A percentile compares a stretch with the other conserved stretches of the same genome.
Conservation (phyloP, 2,888 invertebrate species). For the Hydraecia micacea region DNA sequence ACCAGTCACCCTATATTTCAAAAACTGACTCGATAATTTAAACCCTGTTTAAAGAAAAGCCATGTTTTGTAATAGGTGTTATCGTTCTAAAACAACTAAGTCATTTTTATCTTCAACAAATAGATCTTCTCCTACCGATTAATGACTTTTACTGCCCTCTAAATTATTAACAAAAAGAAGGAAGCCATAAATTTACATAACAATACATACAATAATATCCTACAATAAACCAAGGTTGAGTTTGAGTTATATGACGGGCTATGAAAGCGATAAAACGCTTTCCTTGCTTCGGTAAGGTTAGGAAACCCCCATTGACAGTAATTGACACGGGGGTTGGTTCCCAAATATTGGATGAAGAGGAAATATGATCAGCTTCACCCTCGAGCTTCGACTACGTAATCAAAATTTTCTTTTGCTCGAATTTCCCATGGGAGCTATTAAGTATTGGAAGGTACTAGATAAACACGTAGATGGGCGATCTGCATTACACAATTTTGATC, state of each 20-base stretch:
- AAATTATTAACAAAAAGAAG: not conserved
- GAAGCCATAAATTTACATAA: not conserved
- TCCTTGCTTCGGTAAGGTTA: constrained; percentile 7
- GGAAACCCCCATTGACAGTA: constrained; percentile 29
- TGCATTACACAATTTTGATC: not conserved
- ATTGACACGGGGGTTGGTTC: constrained; percentile 27
- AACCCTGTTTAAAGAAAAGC: too few species aligned
- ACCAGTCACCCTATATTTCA: too few species aligned
- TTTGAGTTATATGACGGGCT: not conserved
- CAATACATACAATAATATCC: not conserved
- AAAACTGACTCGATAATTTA: too few species aligned
- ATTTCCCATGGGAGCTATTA: constrained; percentile 29
- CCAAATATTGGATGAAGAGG: constrained; percentile 26
- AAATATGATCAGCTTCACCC: constrained; percentile 45
- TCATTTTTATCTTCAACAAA: not conserved
- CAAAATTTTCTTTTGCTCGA: constrained; percentile 19
- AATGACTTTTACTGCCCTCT: too few species aligned
- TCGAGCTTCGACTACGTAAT: constrained; percentile 17
- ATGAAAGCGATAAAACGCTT: constrained; percentile 16
- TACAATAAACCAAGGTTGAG: not conserved
- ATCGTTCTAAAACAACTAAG: not conserved
- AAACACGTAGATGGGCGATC: constrained; percentile 5
- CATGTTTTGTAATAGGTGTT: not conserved
- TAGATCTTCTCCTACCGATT: not conserved
- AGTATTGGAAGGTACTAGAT: constrained; percentile 20